Conservation (phyloP, 2,113 vertebrate genomes). For the Calonectris borealis region DNA sequence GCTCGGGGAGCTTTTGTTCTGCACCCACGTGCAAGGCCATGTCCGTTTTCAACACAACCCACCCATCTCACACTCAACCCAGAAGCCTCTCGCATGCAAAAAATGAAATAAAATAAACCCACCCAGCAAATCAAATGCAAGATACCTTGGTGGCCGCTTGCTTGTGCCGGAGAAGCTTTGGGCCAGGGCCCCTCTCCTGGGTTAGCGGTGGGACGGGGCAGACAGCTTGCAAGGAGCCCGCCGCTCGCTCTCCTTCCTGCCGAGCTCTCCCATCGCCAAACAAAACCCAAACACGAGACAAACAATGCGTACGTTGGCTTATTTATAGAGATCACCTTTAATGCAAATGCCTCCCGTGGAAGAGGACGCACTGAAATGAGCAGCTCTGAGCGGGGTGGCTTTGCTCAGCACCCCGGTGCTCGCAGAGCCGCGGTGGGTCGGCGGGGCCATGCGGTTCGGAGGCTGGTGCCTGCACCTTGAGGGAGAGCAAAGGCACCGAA, state of each 20-base stretch:
- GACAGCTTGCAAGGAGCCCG: background rate
- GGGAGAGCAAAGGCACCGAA: background rate
- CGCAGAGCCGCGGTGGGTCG: background rate
- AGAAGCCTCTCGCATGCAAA: background rate
- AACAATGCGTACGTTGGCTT: background rate
- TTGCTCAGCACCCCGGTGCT: background rate
- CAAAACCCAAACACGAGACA: background rate
- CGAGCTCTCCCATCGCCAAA: background rate
- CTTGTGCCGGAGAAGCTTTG: background rate
- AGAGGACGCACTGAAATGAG: background rate
- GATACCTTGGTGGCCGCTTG: background rate
- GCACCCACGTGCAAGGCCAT: accelerated
- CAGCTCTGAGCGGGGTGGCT: background rate
- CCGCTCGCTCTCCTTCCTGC: background rate
- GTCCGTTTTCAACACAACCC: background rate
- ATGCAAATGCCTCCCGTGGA: background rate
- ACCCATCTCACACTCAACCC: background rate
- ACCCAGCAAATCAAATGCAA: background rate
- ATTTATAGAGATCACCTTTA: constrained; percentile 10
- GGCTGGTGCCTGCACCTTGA: constrained; percentile 22
- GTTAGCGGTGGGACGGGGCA: accelerated
- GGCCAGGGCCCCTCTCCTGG: background rate
- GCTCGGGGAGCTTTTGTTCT: background rate
- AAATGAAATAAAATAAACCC: background rate
- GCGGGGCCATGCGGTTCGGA: background rate